A percentile compares a stretch with the other conserved stretches of the same genome.
phyloP scores from a whole-genome alignment of 2,888 invertebrate species.

The Phaonia tiefii region DNA sequence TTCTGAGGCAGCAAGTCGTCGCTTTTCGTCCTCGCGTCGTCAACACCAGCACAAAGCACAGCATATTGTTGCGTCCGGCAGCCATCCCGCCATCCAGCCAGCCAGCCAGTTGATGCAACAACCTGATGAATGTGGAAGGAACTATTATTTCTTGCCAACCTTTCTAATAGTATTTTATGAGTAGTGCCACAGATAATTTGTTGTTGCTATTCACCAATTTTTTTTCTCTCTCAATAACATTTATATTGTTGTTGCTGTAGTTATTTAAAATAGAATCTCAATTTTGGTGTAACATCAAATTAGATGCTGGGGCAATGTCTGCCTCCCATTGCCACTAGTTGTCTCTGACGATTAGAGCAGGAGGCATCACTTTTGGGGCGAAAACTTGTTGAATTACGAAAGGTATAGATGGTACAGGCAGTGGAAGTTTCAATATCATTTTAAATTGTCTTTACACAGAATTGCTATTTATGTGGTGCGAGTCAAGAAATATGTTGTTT shows the following conservation, averaged over 20 bases:
- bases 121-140: background rate
- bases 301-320: background rate
- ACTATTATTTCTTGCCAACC: slow-evolving; percentile 40
- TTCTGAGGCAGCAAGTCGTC: slow-evolving; percentile 54
- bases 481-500: too few species aligned
- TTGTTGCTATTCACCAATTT: slow-evolving; percentile 9
- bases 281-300: slow-evolving; percentile 41
- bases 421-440: too few species aligned
- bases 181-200: slow-evolving; percentile 14
- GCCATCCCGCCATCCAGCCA: slow-evolving; percentile 50
- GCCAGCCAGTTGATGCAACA: slow-evolving; percentile 26
- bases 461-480: too few species aligned
- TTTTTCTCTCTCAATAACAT: slow-evolving; percentile 25
- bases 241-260: slow-evolving; percentile 37
- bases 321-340: slow-evolving; percentile 44
- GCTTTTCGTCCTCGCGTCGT: slow-evolving; percentile 26
- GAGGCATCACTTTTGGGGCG: slow-evolving; percentile 1
- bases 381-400: background rate
- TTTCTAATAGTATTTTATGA: slow-evolving; percentile 59
- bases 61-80: slow-evolving; percentile 36
- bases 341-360: slow-evolving; percentile 36
- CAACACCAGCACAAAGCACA: slow-evolving; percentile 34
- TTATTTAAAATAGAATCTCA: slow-evolving; percentile 58
- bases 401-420: too few species aligned
- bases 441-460: too few species aligned